These are phyloP conservation scores for Leucoraja erinaceus DNA, from an alignment of 2,113 vertebrate genomes.

Conservation along the genomic window DNA sequence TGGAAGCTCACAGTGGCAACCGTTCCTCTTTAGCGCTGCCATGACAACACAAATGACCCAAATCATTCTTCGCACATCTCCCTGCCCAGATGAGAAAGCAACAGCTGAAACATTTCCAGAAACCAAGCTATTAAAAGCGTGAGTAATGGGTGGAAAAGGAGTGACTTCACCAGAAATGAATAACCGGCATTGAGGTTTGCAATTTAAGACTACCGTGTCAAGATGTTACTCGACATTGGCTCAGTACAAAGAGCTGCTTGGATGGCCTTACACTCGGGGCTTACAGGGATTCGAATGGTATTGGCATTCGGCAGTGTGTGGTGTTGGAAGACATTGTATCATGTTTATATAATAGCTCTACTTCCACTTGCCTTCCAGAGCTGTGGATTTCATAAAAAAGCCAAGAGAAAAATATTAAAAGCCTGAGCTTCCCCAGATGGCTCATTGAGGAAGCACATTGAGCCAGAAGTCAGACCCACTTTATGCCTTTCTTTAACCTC, in stretches of 20 bases:
- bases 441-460: not conserved
- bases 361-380: not conserved
- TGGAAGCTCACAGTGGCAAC: not conserved
- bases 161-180: not conserved
- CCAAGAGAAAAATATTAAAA: not conserved
- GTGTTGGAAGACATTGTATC: not conserved
- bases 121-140: not conserved
- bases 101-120: slow-evolving; percentile 4
- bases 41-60: not conserved
- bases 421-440: not conserved
- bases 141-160: not conserved
- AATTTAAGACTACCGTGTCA: not conserved
- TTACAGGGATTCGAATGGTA: not conserved
- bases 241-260: not conserved
- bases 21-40: not conserved
- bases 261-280: not conserved
- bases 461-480: too few species aligned
- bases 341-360: not conserved
- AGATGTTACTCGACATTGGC: not conserved
- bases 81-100: not conserved
- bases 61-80: not conserved
- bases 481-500: too few species aligned
- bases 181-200: not conserved
- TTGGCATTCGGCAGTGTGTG: not conserved
- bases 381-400: not conserved